Evolutionary conservation across 2,888 invertebrate species (phyloP), one percentile per base, ranked within the genome.

Genomic region (Machimus rusticus): DNA sequence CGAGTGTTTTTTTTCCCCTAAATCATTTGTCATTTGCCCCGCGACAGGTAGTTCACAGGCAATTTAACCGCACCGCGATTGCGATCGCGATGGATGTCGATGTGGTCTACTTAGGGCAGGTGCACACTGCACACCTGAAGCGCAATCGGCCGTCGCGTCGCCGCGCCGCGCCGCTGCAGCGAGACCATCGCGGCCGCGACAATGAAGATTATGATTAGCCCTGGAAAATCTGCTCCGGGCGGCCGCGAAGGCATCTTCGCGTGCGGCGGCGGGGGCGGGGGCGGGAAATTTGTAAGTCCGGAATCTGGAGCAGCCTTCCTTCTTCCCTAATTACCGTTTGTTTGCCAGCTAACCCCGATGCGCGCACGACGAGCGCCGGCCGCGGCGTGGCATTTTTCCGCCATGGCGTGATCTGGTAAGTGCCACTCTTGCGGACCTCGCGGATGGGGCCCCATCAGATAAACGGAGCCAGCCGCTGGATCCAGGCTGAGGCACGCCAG

Each of bases 271-370:
- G 51, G 51, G n/a, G 34, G 82, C 57, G 37, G 37, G 37, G 37
- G 82, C 82, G 66, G 82, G 66, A 82, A 82, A 82, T 82, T 82
- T 66, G 66, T 82, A 34, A 82, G 66, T 66, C 2, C 8, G 14
- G 57, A 82, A 82, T 82, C 82, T 82, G 66, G 82, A 82, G 57
- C 82, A 82, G 82, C 12, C 37, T 57, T 57, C n/a, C 66, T 46
- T 46, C 57, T 51, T 81, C 82, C 57, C 57, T 82, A 82, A 82
- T 82, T 82, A 82, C 82, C 57, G 82, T 82, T 82, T 82, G 82
- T 82, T 82, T 82, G 82, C 37, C 51, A 57, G 82, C 19, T 78
- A 37, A 19, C 34, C 34, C 34, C 34, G 16, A 34, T 76, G 66
- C 66, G 66, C 8, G 23, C 19, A 66, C 81, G 76, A 76, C 81